Base-by-base conservation (phyloP, 2,888 invertebrate genomes). In the Nebria brevicollis region DNA sequence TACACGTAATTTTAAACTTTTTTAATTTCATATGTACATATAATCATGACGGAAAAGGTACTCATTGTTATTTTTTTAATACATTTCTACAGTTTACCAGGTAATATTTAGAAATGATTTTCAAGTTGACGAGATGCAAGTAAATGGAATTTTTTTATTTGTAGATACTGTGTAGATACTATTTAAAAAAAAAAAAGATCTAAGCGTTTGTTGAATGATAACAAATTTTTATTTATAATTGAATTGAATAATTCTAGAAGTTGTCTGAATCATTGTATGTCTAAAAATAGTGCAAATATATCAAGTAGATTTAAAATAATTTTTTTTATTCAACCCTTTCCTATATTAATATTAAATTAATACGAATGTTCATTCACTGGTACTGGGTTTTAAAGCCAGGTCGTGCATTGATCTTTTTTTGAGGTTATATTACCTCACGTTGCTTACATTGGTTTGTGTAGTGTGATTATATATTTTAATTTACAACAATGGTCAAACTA, bases 21-120 rank as follows among this genome's bases (percentile, higher is more conserved):
- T 43, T 81, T 81, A 77, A 77, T 76, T 81, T 81, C 81, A 81
- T 66, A 42, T 81, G 81, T 81, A 81, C 42, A 81, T 34, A 34
- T 81, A 81, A 77, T 81, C 81, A 81, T 81, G 26, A 76, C 76
- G 77, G 77, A 26, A 79, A 65, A 72, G 75, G 41, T 79, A 75
- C 42, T 66, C 81, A 81, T 77, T 81, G 81, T 81, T 81, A 81
- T 81, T 81, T 81, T 54, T 81, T 81, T 81, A 81, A 81, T 81
- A 81, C 81, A 81, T 81, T 81, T 81, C 73, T 81, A 81, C 81
- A 80, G 80, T 80, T 75, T 79, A 80, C 70, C 74, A 72, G 74
- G 66, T 68, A 72, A 65, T 75, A 41, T 73, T 41, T 42, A 26
- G 42, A 0, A 73, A 43, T 42, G 7, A 43, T 73, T 42, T 20